Evolutionary conservation across 2,888 invertebrate species (phyloP).

Genomic region (Hoplodrina ambigua): DNA sequence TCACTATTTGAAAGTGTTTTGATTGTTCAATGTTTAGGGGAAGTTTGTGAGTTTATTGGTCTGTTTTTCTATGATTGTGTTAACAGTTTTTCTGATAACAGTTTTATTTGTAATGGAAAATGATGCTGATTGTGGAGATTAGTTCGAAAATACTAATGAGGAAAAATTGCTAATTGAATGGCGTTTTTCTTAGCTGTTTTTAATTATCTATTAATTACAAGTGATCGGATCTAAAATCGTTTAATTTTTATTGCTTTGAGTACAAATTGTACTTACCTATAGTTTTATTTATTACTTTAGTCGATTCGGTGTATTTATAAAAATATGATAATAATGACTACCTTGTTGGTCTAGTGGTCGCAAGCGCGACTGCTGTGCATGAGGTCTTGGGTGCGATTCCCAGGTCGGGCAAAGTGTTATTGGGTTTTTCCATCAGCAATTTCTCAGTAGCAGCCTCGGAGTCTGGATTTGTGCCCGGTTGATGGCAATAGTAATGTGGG

Average conservation of each 20-base stretch:
- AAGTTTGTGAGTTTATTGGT: conserved; percentile 9
- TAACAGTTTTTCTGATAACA: neutral
- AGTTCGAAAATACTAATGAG: conserved; percentile 35
- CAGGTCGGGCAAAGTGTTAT: no score
- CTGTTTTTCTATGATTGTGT: conserved; percentile 13
- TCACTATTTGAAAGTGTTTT: conserved; percentile 13
- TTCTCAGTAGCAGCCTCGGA: no score
- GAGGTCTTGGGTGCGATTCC: no score
- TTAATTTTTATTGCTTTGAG: conserved; percentile 14
- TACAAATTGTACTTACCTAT: neutral
- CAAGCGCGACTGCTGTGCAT: no score
- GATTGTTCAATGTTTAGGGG: neutral
- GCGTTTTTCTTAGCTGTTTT: conserved; percentile 24
- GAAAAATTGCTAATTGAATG: conserved; percentile 25
- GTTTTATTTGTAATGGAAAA: conserved; percentile 7
- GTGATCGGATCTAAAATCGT: conserved; percentile 19
- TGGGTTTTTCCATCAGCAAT: no score
- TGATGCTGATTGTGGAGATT: conserved; percentile 27
- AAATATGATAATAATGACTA: no score
- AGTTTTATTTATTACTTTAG: neutral
- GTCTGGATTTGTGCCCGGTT: no score
- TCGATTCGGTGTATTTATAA: neutral
- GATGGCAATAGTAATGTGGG: no score
- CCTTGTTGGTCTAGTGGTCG: no score
- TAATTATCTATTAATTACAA: conserved; percentile 13